Percentiles rank a stretch among this genome's conserved stretches.
These are phyloP conservation scores for Poliocrania exsul DNA, from an alignment of 2,797 vertebrate species.

Conservation along the genomic window DNA sequence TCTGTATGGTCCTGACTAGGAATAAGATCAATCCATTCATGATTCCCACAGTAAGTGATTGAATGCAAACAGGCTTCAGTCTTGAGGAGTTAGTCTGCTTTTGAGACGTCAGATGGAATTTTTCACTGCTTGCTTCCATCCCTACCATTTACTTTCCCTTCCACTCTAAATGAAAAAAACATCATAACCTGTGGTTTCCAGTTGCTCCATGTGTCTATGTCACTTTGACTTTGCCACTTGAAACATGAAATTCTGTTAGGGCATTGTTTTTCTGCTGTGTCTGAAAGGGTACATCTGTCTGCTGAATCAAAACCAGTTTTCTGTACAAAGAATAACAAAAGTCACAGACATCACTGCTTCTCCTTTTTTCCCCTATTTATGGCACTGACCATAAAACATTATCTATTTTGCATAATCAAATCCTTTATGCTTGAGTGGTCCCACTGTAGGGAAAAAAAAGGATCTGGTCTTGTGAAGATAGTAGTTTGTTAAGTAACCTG, in stretches of 20 bases:
- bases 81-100: neutral
- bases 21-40: neutral
- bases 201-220: neutral
- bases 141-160: fast-evolving
- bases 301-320: neutral
- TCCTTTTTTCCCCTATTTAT: neutral
- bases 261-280: neutral
- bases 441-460: neutral
- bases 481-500: neutral
- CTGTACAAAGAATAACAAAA: neutral
- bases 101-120: neutral
- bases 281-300: neutral
- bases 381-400: neutral
- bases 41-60: neutral
- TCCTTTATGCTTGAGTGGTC: neutral
- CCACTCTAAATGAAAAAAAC: neutral
- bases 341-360: neutral
- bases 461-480: neutral
- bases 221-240: neutral
- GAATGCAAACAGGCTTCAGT: neutral
- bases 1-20: fast-evolving
- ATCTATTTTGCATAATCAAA: neutral
- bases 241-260: neutral
- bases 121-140: neutral
- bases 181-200: neutral